Percentiles rank a stretch among this genome's conserved stretches.
Conservation (phyloP, 2,797 vertebrate genomes). For the Girardinus metallicus region DNA sequence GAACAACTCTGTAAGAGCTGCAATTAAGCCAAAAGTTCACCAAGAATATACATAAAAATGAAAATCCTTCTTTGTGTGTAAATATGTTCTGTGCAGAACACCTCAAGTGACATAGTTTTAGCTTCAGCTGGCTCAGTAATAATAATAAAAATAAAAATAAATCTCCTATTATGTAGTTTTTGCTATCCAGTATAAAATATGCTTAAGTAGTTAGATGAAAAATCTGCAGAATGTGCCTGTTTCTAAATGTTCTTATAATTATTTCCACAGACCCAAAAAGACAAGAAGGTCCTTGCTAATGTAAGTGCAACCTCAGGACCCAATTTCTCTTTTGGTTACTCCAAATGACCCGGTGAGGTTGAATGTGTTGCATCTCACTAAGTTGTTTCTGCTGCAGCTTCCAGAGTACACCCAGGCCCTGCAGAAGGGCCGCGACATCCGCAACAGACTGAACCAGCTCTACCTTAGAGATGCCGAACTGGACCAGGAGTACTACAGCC, state of each 20-base stretch:
- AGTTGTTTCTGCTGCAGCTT: constrained; percentile 66
- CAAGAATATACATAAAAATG: too few species aligned
- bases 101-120: too few species aligned
- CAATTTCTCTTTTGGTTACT: not conserved
- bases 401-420: constrained; percentile 77
- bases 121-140: too few species aligned
- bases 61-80: too few species aligned
- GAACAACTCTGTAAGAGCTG: too few species aligned
- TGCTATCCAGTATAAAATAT: too few species aligned
- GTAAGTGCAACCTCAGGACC: constrained; percentile 70
- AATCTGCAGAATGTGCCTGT: too few species aligned
- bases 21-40: too few species aligned
- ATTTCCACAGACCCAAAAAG: constrained; percentile 65
- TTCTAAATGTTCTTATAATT: not conserved
- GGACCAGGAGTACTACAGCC: constrained; percentile 82
- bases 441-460: constrained; percentile 76
- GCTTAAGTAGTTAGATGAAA: too few species aligned
- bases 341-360: not conserved
- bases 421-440: constrained; percentile 80
- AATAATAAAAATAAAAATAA: too few species aligned
- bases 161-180: too few species aligned
- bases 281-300: constrained; percentile 68
- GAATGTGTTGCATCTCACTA: not conserved
- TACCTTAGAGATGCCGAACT: constrained; percentile 73
- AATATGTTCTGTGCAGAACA: too few species aligned